A percentile compares a stretch with the other conserved stretches of the same genome.
phyloP scores from a whole-genome alignment of 2,113 vertebrate species.

The Planiliza haematocheilus region DNA sequence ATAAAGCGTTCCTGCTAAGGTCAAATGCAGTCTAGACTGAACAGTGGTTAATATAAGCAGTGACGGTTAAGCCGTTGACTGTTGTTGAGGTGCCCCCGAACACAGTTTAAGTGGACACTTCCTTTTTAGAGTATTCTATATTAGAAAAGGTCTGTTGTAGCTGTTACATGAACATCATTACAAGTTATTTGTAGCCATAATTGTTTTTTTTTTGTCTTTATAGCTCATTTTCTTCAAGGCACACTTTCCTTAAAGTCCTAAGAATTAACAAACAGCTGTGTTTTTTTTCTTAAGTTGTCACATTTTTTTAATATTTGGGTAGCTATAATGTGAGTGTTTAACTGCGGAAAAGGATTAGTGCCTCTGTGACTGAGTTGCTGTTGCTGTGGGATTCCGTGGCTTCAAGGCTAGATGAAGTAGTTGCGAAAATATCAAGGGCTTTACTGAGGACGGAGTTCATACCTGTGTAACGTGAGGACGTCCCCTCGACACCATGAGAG shows the following conservation, averaged over 20 bases:
- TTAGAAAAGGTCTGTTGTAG: conserved; percentile 29
- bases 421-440: conserved; percentile 65
- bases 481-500: conserved; percentile 36
- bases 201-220: neutral
- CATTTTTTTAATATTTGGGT: neutral
- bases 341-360: conserved; percentile 1
- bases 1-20: neutral
- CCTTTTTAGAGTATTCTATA: conserved; percentile 42
- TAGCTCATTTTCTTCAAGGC: too few species aligned
- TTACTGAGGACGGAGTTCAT: conserved; percentile 32
- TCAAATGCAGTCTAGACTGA: conserved; percentile 1
- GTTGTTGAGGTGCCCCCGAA: conserved; percentile 11
- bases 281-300: neutral
- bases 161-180: conserved; percentile 34
- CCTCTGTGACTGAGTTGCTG: conserved; percentile 12
- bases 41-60: conserved; percentile 22
- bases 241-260: too few species aligned
- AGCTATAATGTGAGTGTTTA: neutral
- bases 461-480: conserved; percentile 43
- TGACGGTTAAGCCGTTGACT: conserved; percentile 25
- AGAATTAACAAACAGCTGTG: too few species aligned
- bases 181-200: conserved; percentile 48
- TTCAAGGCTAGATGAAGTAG: conserved; percentile 29
- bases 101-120: conserved; percentile 28
- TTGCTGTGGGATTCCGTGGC: conserved; percentile 30